A percentile compares a stretch with the other conserved stretches of the same genome.
Evolutionary conservation across 2,888 invertebrate genomes (phyloP).

Genomic region (Petrolisthes cinctipes): DNA sequence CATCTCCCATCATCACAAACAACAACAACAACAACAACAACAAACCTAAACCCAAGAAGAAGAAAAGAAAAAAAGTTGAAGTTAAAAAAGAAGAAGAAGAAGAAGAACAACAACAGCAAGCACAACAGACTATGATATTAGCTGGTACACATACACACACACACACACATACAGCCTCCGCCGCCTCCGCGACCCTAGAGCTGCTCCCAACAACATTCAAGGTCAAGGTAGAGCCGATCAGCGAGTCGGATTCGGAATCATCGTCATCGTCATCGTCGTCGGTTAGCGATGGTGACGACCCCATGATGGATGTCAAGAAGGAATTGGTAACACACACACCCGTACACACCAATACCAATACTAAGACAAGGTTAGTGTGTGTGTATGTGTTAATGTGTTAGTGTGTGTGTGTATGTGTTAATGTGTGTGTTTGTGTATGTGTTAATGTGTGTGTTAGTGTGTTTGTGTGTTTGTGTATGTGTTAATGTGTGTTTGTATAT

Average conservation of each 20-base stretch:
- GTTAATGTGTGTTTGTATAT: no score
- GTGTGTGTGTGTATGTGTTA: neutral
- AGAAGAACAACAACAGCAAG: no score
- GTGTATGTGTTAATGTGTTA: neutral
- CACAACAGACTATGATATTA: no score
- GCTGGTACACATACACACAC: no score
- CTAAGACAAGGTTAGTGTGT: slow-evolving; percentile 31
- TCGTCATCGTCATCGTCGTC: slow-evolving; percentile 46
- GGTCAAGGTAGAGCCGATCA: slow-evolving; percentile 28
- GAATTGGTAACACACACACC: slow-evolving; percentile 18
- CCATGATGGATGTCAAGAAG: slow-evolving; percentile 41
- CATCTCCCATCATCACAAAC: slow-evolving; percentile 15
- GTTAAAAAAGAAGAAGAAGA: no score
- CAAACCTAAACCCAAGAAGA: no score
- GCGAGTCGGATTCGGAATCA: slow-evolving; percentile 42
- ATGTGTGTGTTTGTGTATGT: neutral
- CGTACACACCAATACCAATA: neutral
- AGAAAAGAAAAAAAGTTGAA: no score
- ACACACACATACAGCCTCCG: neutral
- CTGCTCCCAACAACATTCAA: slow-evolving; percentile 10
- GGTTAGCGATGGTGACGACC: slow-evolving; percentile 42
- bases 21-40: neutral
- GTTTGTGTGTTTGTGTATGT: neutral
- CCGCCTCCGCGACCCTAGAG: slow-evolving; percentile 10
- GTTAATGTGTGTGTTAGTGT: neutral